phyloP scores from a whole-genome alignment of 2,113 vertebrate genomes.

The Naja naja region DNA sequence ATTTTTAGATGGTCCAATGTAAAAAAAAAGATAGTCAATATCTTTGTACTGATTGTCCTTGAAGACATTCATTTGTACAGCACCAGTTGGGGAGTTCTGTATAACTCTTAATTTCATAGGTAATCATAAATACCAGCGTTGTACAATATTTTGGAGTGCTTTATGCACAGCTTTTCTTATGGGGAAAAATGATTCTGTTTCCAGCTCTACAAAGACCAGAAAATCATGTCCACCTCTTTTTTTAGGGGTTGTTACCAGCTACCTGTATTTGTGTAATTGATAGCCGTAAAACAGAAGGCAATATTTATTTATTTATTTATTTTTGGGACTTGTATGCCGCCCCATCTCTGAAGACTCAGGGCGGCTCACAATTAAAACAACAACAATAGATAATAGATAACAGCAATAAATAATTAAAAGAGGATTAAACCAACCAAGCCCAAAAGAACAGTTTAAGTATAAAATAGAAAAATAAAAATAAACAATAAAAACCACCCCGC shows the following conservation, averaged over 20 bases:
- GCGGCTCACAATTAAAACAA: no score
- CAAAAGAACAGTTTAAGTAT: no score
- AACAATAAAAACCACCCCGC: no score
- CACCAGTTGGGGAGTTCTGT: not conserved
- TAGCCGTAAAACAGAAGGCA: not conserved
- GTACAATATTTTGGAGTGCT: not conserved
- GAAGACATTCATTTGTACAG: not conserved
- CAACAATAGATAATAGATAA: no score
- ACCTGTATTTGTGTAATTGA: not conserved
- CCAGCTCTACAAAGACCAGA: not conserved
- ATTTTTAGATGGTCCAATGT: constrained; percentile 33
- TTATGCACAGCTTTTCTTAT: not conserved
- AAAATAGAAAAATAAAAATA: no score
- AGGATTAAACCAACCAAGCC: no score
- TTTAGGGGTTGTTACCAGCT: not conserved
- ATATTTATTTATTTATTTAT: no score
- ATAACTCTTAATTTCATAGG: constrained; percentile 1
- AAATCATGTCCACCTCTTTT: not conserved
- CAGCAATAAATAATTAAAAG: no score
- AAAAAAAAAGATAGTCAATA: not conserved
- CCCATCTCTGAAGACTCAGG: no score
- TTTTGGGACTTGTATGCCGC: no score
- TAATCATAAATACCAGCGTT: constrained; percentile 11
- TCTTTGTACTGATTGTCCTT: not conserved
- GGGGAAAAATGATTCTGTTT: not conserved